A percentile compares a stretch with the other conserved stretches of the same genome.
Evolutionary conservation across 2,888 invertebrate species (phyloP).

Genomic region (Drosophila dives): DNA sequence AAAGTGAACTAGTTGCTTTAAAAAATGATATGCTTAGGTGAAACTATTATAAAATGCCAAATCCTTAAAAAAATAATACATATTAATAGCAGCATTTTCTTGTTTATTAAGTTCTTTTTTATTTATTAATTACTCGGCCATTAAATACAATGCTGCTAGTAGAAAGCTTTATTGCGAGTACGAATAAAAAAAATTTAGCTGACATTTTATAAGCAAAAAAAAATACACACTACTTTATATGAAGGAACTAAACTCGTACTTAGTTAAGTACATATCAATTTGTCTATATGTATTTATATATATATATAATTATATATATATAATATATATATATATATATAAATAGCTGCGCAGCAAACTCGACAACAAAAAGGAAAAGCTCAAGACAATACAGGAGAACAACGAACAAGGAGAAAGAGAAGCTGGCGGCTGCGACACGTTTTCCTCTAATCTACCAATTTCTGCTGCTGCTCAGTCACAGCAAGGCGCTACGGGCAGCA

Average conservation of each 20-base stretch:
- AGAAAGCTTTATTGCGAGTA: background rate
- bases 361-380: constrained; percentile 78
- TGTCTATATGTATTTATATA: background rate
- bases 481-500: constrained; percentile 24
- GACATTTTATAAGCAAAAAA: background rate
- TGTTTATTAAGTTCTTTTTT: background rate
- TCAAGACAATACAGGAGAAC: constrained; percentile 67
- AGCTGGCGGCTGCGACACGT: constrained; percentile 35
- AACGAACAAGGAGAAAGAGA: constrained; percentile 32
- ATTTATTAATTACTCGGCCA: background rate
- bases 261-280: background rate
- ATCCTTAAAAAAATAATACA: background rate
- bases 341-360: constrained; percentile 83
- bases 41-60: background rate
- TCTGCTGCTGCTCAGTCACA: constrained; percentile 23
- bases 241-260: background rate
- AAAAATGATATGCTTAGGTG: background rate
- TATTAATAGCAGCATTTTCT: background rate
- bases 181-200: background rate
- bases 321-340: constrained; percentile 40
- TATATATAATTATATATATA: constrained; percentile 16
- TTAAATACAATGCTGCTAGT: background rate
- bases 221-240: background rate
- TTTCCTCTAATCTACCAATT: constrained; percentile 16
- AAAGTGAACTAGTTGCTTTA: background rate